Base-by-base conservation (phyloP, 2,113 vertebrate genomes). In the Dendrocopos noguchii region DNA sequence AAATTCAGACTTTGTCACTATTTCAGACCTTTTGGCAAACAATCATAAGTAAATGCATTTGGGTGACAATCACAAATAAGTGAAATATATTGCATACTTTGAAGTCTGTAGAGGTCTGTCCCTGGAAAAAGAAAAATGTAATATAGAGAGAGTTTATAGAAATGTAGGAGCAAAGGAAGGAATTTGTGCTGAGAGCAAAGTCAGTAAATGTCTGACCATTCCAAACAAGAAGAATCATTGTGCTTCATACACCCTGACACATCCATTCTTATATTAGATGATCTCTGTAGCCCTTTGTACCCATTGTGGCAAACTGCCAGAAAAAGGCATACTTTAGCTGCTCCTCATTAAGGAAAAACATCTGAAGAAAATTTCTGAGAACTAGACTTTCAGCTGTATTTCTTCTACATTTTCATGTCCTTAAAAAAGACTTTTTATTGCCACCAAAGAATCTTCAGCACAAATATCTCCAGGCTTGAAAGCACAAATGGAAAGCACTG, bases 351-450 rank as follows among this genome's bases (percentile, higher is more conserved):
- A 90, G 79, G 78, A 75, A 44, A 79, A 95, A 67, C 74, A 94
- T 95, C 85, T 91, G 84, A 96, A 66, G 68, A 75, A 88, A 78
- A 94, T 46, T 85, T 92, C 87, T 78, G 85, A 61, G 90, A 90
- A 80, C 70, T 27, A 57, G 77, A 83, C 50, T 88, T 96, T 88
- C 50, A 80, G 59, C 80, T 93, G 44, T 55, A 52, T 87, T 83
- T 82, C 85, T 74, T 73, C 68, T 84, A 42, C 13, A 70, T 94
- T 93, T 90, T 66, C 60, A 31, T 29, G n/a, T 68, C 52, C 59
- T 65, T 87, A 34, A 84, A 80, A 81, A 80, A 65, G 68, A 77
- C n/a, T 71, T 91, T 80, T 84, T 81, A 79, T 87, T 93, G 70
- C 66, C 9, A 28, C 77, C 76, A 59, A 91, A 91, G 73, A 82